Evolutionary conservation across 2,797 vertebrate genomes (phyloP), one percentile per base, ranked within the genome.

Genomic region (Clarias platycephalus): DNA sequence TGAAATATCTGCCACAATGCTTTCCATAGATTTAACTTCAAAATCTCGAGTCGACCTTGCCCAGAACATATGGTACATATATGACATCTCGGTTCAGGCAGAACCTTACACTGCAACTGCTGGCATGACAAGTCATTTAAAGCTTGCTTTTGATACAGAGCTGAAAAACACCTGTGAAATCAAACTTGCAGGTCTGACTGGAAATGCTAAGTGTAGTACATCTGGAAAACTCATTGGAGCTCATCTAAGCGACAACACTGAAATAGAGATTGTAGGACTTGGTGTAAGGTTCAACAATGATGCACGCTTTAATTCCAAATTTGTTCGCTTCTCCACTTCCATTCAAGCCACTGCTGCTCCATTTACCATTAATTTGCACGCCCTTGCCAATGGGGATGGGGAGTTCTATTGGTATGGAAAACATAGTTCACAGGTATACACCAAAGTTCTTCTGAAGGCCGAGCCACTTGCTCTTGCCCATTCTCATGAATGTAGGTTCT

Each of bases 381-480:
- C 95, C 1, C 91, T 95, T 63, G 95, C 96, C 13, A 97, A 91
- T 83, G 95, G 93, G 81, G 95, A 97, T 22, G 96, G 96, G 87
- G 96, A 94, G 84, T 83, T 98, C 63, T 63, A 72, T 85, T 85
- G 95, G 80, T 93, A 93, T 89, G 97, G 97, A 88, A 95, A 96
- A 10, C 97, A 99, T 64, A 94, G 92, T 2, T 96, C 94, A 68
- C 95, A 97, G 66, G 90, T 98, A n/a, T 98, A 97, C 87, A 96
- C 94, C 89, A 97, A 97, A 91, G 85, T 96, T 84, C 92, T 96
- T 12, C 85, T 98, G 40, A 97, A 94, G 93, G 96, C 94, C 67
- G 96, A 97, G 77, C 96, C 97, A 75, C 88, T 97, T 89, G 94
- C 95, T 86, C 91, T 97, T 84, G 94, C 93, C 63, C 94, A 96